Evolutionary conservation across 2,113 vertebrate genomes (phyloP).

Genomic region (Hemichromis elongatus): DNA sequence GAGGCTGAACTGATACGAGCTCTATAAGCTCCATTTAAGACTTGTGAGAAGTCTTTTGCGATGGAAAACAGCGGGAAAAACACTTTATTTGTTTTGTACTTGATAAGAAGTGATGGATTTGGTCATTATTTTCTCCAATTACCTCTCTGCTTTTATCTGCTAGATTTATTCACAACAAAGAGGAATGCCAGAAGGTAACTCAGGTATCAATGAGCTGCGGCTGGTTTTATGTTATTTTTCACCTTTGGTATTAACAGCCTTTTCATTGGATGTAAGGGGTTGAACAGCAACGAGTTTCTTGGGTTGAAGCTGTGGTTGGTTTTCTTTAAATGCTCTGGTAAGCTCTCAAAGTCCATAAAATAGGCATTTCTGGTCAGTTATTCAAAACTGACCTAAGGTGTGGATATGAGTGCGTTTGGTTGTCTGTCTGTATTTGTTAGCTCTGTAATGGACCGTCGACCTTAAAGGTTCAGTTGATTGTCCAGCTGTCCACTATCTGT

Average conservation of each 20-base stretch:
- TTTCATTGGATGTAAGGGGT: background rate
- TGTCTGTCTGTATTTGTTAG: background rate
- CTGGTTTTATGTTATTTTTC: background rate
- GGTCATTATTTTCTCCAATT: constrained; percentile 54
- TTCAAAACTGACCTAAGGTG: background rate
- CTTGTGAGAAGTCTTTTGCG: background rate
- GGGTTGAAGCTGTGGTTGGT: background rate
- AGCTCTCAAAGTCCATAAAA: background rate
- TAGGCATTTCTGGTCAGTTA: background rate
- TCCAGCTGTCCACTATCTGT: background rate
- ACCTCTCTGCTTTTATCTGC: constrained; percentile 47
- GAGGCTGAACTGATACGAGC: constrained; percentile 3
- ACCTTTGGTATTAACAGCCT: background rate
- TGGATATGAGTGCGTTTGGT: background rate
- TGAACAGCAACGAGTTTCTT: background rate
- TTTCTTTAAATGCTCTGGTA: background rate
- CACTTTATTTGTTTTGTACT: background rate
- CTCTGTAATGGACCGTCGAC: background rate
- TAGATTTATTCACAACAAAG: constrained; percentile 54
- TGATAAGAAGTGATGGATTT: constrained; percentile 63
- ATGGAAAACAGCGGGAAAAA: background rate
- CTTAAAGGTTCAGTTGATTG: background rate
- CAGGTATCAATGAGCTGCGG: background rate
- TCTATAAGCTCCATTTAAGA: constrained; percentile 11
- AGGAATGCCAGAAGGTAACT: background rate